Base-by-base conservation (phyloP, 2,888 invertebrate species). In the Aelia acuminata region DNA sequence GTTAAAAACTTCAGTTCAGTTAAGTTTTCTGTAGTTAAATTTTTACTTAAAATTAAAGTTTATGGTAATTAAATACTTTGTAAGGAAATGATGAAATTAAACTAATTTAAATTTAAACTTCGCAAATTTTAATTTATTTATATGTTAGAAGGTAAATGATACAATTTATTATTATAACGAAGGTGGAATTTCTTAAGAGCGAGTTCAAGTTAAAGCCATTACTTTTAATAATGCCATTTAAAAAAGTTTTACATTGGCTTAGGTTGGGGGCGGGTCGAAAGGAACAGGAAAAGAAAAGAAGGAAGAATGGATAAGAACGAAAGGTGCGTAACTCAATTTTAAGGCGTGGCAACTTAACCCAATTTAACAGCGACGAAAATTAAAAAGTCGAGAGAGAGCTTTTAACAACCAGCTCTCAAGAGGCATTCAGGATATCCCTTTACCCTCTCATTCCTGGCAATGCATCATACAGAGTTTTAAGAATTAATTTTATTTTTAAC, bases 281-380 rank as follows among this genome's bases (percentile, higher is more conserved):
- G 43, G 80, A 47, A 80, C 22, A 47, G 35, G n/a, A 80, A 47
- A 47, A 80, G 80, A 43, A 47, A 43, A 43, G n/a, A 80, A 43
- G 80, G 43, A 43, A 80, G 80, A 80, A 80, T 80, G 43, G 80
- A n/a, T 47, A 80, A 80, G 63, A 47, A 43, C 22, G 43, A 80
- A 80, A 80, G 80, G 80, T 47, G 39, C 80, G 43, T 80, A 80
- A 80, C 80, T 80, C 80, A 47, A 80, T 80, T 80, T 80, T 80
- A 39, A 80, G 80, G 39, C 80, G 43, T 80, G 80, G 80, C 43
- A 80, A 43, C 80, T 80, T 47, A 80, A 80, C 43, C 43, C n/a
- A 80, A 80, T 80, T 80, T 80, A 80, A 43, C 31, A 31, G 22
- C 20, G 43, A n/a, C 43, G 43, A 43, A 43, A 80, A 80, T 80